These are phyloP conservation scores for Capitulum mitella DNA, from an alignment of 2,888 invertebrate species.

Conservation along the genomic window DNA sequence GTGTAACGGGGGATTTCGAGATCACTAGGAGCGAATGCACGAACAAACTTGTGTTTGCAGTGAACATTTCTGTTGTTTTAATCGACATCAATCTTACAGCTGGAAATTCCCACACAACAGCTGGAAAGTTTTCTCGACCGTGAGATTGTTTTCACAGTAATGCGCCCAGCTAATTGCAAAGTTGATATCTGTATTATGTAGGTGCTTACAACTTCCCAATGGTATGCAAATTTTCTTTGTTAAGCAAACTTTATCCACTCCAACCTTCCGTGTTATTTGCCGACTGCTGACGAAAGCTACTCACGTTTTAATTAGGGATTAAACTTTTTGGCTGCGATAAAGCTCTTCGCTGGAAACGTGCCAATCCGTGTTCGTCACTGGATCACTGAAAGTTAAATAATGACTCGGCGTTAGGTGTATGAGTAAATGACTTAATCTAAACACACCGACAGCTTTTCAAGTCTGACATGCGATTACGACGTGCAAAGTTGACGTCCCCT, in stretches of 20 bases:
- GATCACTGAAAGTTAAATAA: too few relatives aligned
- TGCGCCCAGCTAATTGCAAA: background rate
- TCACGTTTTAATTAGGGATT: background rate
- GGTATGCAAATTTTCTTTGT: background rate
- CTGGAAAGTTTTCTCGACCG: too few relatives aligned
- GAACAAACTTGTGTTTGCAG: too few relatives aligned
- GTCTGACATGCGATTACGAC: too few relatives aligned
- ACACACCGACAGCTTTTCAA: too few relatives aligned
- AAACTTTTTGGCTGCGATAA: background rate
- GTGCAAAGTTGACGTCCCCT: too few relatives aligned
- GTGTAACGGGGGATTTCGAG: too few relatives aligned
- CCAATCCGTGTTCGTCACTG: background rate
- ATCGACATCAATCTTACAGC: background rate
- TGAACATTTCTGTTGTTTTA: too few relatives aligned
- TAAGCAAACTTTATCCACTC: conserved; percentile 16
- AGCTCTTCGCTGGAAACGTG: background rate
- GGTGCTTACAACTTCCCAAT: background rate
- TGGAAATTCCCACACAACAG: background rate
- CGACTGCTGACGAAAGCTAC: background rate
- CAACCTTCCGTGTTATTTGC: background rate
- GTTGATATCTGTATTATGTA: background rate
- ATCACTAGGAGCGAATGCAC: too few relatives aligned
- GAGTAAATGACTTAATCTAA: too few relatives aligned
- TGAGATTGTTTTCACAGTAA: background rate
- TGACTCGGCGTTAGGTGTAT: too few relatives aligned